Percentiles rank a stretch among this genome's conserved stretches.
These are phyloP conservation scores for Tyto alba DNA, from an alignment of 2,113 vertebrate genomes.

Conservation along the genomic window DNA sequence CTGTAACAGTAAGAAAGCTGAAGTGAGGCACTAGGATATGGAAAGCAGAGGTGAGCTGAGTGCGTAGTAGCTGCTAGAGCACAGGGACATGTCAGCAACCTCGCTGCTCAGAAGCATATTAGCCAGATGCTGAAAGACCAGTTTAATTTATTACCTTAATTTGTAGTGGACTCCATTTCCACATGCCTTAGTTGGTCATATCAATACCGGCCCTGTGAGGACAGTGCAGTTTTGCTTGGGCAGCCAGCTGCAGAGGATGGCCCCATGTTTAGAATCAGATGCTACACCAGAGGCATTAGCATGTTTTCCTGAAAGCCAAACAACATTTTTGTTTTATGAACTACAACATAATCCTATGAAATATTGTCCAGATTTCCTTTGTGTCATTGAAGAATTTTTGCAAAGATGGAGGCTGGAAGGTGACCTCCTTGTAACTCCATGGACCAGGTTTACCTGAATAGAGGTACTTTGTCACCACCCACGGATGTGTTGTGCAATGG, in stretches of 20 bases:
- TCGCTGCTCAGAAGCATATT: not conserved
- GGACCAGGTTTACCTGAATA: not conserved
- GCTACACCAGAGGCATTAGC: not conserved
- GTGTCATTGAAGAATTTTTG: not conserved
- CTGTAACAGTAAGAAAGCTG: not conserved
- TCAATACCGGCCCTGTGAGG: not conserved
- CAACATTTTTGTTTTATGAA: not conserved
- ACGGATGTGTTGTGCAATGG: rapidly evolving
- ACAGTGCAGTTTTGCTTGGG: not conserved
- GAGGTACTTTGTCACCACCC: not conserved
- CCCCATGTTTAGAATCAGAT: not conserved
- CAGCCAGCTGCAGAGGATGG: not conserved
- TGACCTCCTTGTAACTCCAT: not conserved
- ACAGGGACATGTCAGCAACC: not conserved
- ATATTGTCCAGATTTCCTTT: not conserved
- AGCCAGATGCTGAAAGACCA: not conserved
- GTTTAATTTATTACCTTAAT: not conserved
- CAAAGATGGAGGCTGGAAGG: not conserved
- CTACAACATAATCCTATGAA: not conserved
- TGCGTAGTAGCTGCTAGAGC: not conserved
- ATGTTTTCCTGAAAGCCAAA: not conserved
- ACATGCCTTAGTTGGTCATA: not conserved
- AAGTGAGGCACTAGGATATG: not conserved
- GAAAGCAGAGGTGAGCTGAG: not conserved
- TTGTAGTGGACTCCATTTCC: not conserved